Evolutionary conservation across 2,888 invertebrate species (phyloP), one percentile per base, ranked within the genome.

Genomic region (Drosophila ustulata): DNA sequence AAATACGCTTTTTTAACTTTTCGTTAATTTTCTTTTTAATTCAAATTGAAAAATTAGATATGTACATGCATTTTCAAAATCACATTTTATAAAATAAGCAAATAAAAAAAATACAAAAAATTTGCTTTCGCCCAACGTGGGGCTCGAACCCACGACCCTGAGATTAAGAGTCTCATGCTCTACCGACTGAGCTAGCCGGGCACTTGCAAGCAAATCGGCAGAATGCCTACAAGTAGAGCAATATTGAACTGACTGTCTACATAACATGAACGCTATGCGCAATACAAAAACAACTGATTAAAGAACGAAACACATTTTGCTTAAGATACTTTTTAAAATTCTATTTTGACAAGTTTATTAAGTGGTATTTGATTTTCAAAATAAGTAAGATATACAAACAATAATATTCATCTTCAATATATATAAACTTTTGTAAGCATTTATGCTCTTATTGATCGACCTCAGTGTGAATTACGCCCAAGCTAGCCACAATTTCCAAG

Each of bases 101-200:
- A 43, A 41, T 37, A 6, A 52, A 32, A 52, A 32, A 63, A 52
- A 58, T 56, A 43, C 53, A 47, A 74, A 78, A 72, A 59, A 25
- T 26, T 61, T 5, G 0, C 0, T 26, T 49, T 78, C 90, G 89
- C 91, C 91, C 91, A 91, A 91, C 91, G 91, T 91, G 91, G 91
- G 91, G 91, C 91, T 91, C 91, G 91, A 91, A 92, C 92, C 92
- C 91, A 92, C 92, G 92, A 92, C 91, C 92, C 92, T 91, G 92
- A 91, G 91, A 91, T 92, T 92, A 92, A 92, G 92, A 92, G 92
- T 92, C 92, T 91, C 92, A 90, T 92, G 91, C 92, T 91, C 92
- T 92, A 91, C 91, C 92, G 91, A 91, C 91, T 91, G 91, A 92
- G 92, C 91, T 92, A 92, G 91, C 91, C 91, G 91, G 91, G 91